Base-by-base conservation (phyloP, 2,888 invertebrate species). In the Cataglyphis cursor region DNA sequence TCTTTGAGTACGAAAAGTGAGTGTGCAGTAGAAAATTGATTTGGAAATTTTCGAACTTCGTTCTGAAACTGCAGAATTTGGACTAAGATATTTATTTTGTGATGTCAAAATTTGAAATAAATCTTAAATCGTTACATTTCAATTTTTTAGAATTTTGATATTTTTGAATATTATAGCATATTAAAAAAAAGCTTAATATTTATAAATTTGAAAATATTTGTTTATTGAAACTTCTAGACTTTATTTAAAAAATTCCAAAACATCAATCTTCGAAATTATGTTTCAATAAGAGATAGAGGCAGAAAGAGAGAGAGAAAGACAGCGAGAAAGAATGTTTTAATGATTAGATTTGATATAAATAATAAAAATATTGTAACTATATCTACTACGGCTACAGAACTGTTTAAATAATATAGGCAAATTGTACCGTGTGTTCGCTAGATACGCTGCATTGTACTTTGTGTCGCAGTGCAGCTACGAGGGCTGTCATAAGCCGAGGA, bases 391-490 rank as follows among this genome's bases (percentile, higher is more conserved):
- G 10, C 1, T 21, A 57, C 0, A 35, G n/a, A 28, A 76, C 8
- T 70, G 48, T 59, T 35, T 59, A 24, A 72, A 62, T 44, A 72
- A 21, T n/a, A 61, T 44, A 59, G 59, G 18, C 72, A 48, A 70
- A 61, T 59, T 35, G 44, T 72, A 12, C 18, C n/a, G 59, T 31
- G 70, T 70, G 44, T 59, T 35, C 48, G 44, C 9, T 44, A n/a
- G 24, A 15, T 35, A 35, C 5, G 18, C 41, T 59, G 41, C 66
- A 4, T 18, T 12, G 59, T 44, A 35, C 35, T 35, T 80, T 59
- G 31, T 78, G 70, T 57, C 78, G 57, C 78, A 41, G 57, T 57
- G 44, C 78, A 80, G 72, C 24, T 70, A 31, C 38, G 35, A 70
- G 31, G 59, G 72, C n/a, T 72, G 44, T 59, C 59, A 72, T 78